Base-by-base conservation (phyloP, 2,113 vertebrate species). In the Lucifuga dentata region DNA sequence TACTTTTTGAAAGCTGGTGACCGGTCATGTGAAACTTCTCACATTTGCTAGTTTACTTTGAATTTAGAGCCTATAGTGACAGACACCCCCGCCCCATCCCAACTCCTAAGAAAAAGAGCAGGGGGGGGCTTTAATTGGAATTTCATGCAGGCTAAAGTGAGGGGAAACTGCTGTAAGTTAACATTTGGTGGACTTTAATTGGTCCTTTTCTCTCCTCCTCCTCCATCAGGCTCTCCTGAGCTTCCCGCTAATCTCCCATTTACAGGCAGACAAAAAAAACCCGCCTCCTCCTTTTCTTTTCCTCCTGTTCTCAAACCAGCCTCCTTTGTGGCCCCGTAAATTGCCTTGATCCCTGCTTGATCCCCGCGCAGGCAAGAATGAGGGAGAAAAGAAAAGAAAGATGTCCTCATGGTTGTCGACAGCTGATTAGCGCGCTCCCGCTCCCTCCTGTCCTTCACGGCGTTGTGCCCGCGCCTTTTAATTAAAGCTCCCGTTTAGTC, bases 131-230 rank as follows among this genome's bases (percentile, higher is more conserved):
- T 99, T 98, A 98, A 98, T 98, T 97, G 97, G 96, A 97, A 96
- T 97, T 98, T 97, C 95, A 97, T 95, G 95, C 93, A 95, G 94
- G 85, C 93, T 96, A 96, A 95, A 95, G 93, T 83, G 93, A 94
- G 95, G 95, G 94, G 94, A 95, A 96, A 95, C 94, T 95, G 95
- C 95, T 95, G 94, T 94, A 95, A 86, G 95, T 98, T 98, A 98
- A 97, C 97, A 97, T 98, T 99, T 97, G 95, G 95, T 95, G 93
- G 94, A 96, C 94, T n/a, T 97, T 99, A 98, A 99, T 99, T 99
- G 97, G 96, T 95, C 94, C 94, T 95, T 96, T 93, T 93, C 87
- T 87, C 76, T 90, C 76, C 70, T 64, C 91, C 75, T 94, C 91
- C 86, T 94, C 91, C 21, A 77, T 58, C 66, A 21, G 93, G 90